Evolutionary conservation across 23 tunicate genomes (phyloP).

Genomic region (Trididemnum clinides): DNA sequence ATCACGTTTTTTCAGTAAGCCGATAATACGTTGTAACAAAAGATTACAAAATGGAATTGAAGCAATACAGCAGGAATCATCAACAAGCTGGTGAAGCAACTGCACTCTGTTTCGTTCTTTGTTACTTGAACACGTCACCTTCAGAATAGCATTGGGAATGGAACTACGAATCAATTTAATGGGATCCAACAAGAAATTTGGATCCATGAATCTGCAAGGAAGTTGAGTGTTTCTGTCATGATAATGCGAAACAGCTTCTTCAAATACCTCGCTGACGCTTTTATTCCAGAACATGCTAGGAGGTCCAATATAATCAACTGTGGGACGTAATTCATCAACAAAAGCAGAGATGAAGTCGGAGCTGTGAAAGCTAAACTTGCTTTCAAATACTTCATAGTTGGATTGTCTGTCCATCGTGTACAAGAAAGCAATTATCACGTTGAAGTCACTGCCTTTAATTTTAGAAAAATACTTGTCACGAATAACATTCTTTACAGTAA

Average conservation of each 20-base stretch:
- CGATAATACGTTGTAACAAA: constrained; percentile 1
- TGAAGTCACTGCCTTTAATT: not conserved
- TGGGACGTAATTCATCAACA: constrained; percentile 67
- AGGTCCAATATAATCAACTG: constrained; percentile 44
- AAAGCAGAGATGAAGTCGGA: constrained; percentile 35
- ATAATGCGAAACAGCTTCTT: not conserved
- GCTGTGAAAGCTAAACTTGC: constrained; percentile 26
- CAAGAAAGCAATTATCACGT: constrained; percentile 52
- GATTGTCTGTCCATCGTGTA: constrained; percentile 58
- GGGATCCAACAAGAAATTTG: constrained; percentile 25
- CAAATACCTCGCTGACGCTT: constrained; percentile 44
- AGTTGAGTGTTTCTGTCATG: not conserved
- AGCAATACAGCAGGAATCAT: not conserved
- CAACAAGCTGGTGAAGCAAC: not conserved
- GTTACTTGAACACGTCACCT: not conserved
- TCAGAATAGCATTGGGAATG: constrained; percentile 41
- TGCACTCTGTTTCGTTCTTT: not conserved
- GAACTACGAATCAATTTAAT: not conserved
- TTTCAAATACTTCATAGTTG: not conserved
- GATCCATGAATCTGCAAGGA: not conserved
- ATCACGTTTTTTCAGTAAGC: constrained; percentile 16
- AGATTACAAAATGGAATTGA: constrained; percentile 6
- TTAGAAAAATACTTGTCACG: not conserved
- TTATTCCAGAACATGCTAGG: constrained; percentile 26
- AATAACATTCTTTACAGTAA: constrained; percentile 43